Evolutionary conservation across 2,888 invertebrate genomes (phyloP).

Genomic region (Podabrus alpinus): DNA sequence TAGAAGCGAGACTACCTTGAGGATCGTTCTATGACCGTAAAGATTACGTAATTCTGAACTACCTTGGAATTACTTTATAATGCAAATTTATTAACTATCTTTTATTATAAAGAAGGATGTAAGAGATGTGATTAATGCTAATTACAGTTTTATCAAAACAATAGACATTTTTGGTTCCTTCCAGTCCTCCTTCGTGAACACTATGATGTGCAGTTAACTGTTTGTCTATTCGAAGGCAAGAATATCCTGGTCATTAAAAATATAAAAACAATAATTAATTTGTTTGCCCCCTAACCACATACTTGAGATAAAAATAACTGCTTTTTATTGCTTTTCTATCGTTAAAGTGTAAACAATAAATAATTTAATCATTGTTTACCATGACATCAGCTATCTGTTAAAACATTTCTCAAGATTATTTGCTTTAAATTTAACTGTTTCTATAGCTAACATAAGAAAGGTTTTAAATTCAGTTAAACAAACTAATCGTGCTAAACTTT

Average conservation of each 20-base stretch:
- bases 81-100: neutral
- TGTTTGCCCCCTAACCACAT: neutral
- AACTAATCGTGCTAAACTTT: neutral
- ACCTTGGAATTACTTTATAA: neutral
- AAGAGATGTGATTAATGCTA: neutral
- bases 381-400: neutral
- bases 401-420: neutral
- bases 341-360: neutral
- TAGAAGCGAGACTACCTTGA: constrained; percentile 24
- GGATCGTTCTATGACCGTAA: constrained; percentile 28
- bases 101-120: neutral
- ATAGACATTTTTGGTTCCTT: neutral
- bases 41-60: constrained; percentile 36
- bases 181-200: neutral
- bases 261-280: neutral
- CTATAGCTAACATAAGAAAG: neutral
- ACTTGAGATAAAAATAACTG: neutral
- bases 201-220: neutral
- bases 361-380: neutral
- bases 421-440: neutral
- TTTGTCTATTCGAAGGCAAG: neutral
- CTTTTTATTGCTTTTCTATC: neutral
- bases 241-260: neutral
- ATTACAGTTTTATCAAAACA: neutral
- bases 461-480: neutral